Percentiles rank a stretch among this genome's conserved stretches.
These are phyloP conservation scores for Cosmia trapezina DNA, from an alignment of 2,888 invertebrate genomes.

Conservation along the genomic window DNA sequence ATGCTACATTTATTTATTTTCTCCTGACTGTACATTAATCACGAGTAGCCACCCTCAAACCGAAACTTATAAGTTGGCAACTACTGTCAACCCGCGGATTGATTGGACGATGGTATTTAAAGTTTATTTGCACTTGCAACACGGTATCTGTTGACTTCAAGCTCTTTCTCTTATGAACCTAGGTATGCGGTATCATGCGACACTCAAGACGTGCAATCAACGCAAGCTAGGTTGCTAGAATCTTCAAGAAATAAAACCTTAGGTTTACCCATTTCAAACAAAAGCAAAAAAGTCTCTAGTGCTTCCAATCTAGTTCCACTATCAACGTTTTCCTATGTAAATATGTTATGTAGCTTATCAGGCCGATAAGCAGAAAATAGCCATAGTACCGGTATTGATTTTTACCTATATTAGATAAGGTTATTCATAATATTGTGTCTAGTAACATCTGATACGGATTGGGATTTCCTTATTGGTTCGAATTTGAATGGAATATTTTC, in stretches of 20 bases:
- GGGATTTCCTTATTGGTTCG: not conserved
- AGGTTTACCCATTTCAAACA: not conserved
- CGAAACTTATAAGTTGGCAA: no score
- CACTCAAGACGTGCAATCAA: no score
- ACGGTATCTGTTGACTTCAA: no score
- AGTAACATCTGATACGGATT: not conserved
- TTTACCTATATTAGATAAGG: slow-evolving; percentile 41
- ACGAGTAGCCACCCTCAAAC: no score
- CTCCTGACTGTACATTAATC: no score
- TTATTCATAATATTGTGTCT: slow-evolving; percentile 21
- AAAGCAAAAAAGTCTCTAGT: no score
- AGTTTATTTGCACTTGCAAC: no score
- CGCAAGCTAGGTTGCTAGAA: not conserved
- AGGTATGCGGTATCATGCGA: no score
- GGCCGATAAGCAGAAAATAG: slow-evolving; percentile 59
- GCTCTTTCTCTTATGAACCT: no score
- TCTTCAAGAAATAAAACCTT: not conserved
- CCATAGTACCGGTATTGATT: slow-evolving; percentile 62
- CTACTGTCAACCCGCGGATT: no score
- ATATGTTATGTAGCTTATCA: slow-evolving; percentile 35
- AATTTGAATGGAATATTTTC: slow-evolving; percentile 1
- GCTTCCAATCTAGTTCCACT: not conserved
- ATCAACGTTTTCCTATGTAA: slow-evolving; percentile 37
- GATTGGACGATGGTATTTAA: no score
- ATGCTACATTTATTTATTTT: no score